Evolutionary conservation across 2,888 invertebrate species (phyloP).

Genomic region (Leptinotarsa rubiginosa): DNA sequence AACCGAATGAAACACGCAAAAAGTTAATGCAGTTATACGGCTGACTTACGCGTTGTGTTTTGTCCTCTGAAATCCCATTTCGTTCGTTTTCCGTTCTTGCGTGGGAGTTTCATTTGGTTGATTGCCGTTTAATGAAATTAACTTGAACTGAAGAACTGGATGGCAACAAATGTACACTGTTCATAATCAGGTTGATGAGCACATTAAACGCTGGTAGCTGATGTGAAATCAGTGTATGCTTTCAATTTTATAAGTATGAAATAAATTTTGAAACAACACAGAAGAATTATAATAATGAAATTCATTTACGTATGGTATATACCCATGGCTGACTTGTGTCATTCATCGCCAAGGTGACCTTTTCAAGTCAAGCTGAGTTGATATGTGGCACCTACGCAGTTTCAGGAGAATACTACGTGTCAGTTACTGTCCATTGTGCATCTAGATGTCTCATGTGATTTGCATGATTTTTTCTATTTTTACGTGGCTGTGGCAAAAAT

Average conservation of each 20-base stretch:
- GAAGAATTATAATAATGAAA: too few relatives aligned
- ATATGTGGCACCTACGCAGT: too few relatives aligned
- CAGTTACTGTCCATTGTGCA: too few relatives aligned
- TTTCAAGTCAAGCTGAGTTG: too few relatives aligned
- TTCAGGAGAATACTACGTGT: too few relatives aligned
- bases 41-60: slow-evolving; percentile 13
- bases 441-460: too few relatives aligned
- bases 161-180: neutral
- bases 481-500: too few relatives aligned
- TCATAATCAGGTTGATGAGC: neutral
- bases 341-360: too few relatives aligned
- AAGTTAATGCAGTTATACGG: slow-evolving; percentile 24
- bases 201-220: neutral
- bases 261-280: too few relatives aligned
- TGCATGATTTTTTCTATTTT: too few relatives aligned
- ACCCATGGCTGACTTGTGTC: too few relatives aligned
- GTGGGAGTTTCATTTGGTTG: slow-evolving; percentile 3
- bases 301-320: too few relatives aligned
- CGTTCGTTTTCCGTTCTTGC: slow-evolving; percentile 12
- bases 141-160: neutral
- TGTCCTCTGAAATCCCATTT: slow-evolving; percentile 4
- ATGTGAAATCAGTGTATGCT: neutral
- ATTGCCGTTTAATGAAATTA: slow-evolving; percentile 16
- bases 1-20: slow-evolving; percentile 19
- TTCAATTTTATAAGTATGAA: neutral